Percentiles rank a stretch among this genome's conserved stretches.
Evolutionary conservation across 2,797 vertebrate species (phyloP).

Genomic region (Potorous gilbertii): DNA sequence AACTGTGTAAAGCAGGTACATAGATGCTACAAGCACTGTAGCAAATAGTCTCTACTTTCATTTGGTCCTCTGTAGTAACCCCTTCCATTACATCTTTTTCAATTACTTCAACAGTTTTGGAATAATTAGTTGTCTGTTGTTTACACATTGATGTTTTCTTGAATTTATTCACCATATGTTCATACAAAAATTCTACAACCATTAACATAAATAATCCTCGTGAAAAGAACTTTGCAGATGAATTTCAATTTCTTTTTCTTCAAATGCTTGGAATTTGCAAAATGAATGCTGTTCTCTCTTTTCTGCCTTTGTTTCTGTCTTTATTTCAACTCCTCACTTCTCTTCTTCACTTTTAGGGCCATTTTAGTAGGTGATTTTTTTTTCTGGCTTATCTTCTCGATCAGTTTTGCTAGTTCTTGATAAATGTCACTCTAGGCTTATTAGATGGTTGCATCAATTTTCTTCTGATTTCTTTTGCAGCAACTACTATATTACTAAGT

Average conservation of each 20-base stretch:
- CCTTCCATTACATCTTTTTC: constrained; percentile 74
- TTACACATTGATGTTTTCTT: no score
- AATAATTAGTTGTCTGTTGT: no score
- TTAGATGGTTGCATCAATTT: constrained; percentile 89
- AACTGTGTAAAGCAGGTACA: constrained; percentile 88
- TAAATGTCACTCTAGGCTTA: constrained; percentile 85
- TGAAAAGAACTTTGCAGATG: constrained; percentile 90
- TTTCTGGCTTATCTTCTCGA: constrained; percentile 85
- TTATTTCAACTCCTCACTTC: no score
- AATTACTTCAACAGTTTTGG: no score
- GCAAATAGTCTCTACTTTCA: constrained; percentile 91
- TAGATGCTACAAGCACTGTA: constrained; percentile 90
- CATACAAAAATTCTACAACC: constrained; percentile 90
- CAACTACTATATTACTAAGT: constrained; percentile 85
- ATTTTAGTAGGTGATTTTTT: constrained; percentile 78
- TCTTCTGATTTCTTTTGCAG: constrained; percentile 89
- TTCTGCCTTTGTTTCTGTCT: no score
- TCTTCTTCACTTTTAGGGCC: no score
- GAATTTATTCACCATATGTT: no score
- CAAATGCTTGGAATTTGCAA: constrained; percentile 91
- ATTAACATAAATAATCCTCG: constrained; percentile 90
- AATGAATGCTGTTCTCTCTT: constrained; percentile 84
- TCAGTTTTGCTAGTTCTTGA: constrained; percentile 88
- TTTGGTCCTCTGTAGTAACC: constrained; percentile 89
- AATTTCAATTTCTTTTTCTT: constrained; percentile 90